These are phyloP conservation scores for Tinea pellionella DNA, from an alignment of 2,888 invertebrate genomes.

Conservation along the genomic window DNA sequence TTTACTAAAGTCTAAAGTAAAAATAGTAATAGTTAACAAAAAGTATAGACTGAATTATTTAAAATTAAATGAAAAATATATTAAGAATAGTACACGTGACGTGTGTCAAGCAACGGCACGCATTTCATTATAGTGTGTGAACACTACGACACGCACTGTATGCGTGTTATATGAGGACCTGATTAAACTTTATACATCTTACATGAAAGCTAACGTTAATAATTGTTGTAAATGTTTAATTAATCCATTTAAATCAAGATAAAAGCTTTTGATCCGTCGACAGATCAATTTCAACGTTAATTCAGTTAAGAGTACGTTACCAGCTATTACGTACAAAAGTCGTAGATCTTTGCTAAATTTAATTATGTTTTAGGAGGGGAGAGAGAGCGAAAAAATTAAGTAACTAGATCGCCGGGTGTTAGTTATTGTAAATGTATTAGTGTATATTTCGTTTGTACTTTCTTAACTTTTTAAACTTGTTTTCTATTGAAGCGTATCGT, in stretches of 20 bases:
- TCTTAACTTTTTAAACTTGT: no score
- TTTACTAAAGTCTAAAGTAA: no score
- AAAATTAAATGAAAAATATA: no score
- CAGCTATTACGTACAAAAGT: constrained; percentile 22
- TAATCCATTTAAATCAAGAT: constrained; percentile 25
- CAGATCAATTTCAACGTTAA: constrained; percentile 18
- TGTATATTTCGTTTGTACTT: no score
- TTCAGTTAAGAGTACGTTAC: constrained; percentile 19
- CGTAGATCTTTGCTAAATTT: constrained; percentile 26
- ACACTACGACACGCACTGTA: no score
- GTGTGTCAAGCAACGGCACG: no score
- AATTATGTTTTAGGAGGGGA: constrained; percentile 22
- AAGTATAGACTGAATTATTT: no score
- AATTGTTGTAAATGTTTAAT: constrained; percentile 20
- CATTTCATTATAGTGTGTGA: no score
- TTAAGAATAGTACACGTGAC: no score
- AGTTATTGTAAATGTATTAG: neutral
- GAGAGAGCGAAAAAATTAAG: constrained; percentile 4
- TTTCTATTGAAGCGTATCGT: no score
- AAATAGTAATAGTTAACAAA: no score
- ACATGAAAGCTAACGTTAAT: neutral
- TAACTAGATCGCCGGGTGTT: neutral
- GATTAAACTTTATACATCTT: neutral
- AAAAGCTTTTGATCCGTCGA: constrained; percentile 28
- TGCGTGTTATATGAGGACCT: no score